Conservation (phyloP, 1,140 invertebrate genomes). For the Drosophila tropicalis region DNA sequence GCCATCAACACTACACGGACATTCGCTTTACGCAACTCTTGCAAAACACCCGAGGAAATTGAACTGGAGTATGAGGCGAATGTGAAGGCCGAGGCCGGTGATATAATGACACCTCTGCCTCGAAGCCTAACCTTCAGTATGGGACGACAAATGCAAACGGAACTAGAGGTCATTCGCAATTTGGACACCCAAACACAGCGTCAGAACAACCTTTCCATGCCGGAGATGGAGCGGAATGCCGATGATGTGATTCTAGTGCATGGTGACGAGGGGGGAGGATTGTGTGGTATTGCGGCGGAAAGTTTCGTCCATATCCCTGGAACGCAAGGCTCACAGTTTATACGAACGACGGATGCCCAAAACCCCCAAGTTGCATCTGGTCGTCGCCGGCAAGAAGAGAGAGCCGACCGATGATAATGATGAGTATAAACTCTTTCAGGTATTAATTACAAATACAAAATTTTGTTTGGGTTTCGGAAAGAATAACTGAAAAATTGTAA, state of each 20-base stretch:
- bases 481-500: background rate
- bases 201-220: conserved; percentile 63
- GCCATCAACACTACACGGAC: conserved; percentile 20
- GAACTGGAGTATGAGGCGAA: conserved; percentile 74
- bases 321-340: conserved; percentile 57
- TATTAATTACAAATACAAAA: conserved; percentile 16
- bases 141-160: conserved; percentile 64
- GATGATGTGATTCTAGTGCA: background rate
- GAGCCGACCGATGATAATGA: conserved; percentile 39
- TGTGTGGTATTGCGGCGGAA: conserved; percentile 59
- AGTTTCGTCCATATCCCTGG: conserved; percentile 32
- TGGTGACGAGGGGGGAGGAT: conserved; percentile 44
- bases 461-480: background rate
- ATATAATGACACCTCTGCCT: conserved; percentile 78
- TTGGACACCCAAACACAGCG: conserved; percentile 68
- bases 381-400: conserved; percentile 50
- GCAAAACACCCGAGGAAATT: conserved; percentile 77
- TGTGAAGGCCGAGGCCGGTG: conserved; percentile 66
- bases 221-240: conserved; percentile 23
- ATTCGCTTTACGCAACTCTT: conserved; percentile 27
- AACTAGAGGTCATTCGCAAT: conserved; percentile 76
- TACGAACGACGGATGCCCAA: conserved; percentile 73
- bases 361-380: conserved; percentile 67
- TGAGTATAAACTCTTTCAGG: conserved; percentile 64
- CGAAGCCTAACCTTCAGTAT: conserved; percentile 50